These are phyloP conservation scores for Xiphophorus hellerii DNA, from an alignment of 2,113 vertebrate genomes.

Conservation along the genomic window DNA sequence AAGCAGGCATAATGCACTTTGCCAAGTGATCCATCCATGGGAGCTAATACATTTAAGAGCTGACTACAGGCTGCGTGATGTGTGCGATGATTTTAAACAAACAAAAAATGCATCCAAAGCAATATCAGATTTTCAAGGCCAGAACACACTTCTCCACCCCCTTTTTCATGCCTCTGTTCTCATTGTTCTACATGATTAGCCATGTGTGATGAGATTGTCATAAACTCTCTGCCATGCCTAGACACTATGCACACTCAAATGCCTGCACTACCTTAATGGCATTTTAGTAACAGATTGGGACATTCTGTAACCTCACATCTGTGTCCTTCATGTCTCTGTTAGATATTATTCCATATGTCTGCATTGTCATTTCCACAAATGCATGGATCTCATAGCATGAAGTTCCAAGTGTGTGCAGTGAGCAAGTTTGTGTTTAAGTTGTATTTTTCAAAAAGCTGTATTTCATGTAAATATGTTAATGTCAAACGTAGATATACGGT, in stretches of 20 bases:
- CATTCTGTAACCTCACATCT: no score
- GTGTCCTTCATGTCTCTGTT: background rate
- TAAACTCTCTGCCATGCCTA: conserved; percentile 13
- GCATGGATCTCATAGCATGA: background rate
- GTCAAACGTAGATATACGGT: background rate
- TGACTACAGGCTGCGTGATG: conserved; percentile 31
- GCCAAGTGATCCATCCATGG: conserved; percentile 30
- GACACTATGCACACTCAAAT: conserved; percentile 1
- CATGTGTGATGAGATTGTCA: conserved; percentile 58
- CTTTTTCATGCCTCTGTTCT: conserved; percentile 36
- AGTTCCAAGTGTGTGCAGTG: background rate
- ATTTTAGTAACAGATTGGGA: conserved; percentile 1
- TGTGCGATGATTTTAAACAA: conserved; percentile 50
- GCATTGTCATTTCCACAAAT: background rate
- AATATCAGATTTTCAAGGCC: conserved; percentile 45
- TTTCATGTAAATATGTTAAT: background rate
- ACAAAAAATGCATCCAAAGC: conserved; percentile 38
- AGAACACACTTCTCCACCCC: conserved; percentile 48
- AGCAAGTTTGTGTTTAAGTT: background rate
- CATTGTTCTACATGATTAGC: conserved; percentile 65
- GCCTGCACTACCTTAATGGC: background rate
- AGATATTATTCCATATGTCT: background rate
- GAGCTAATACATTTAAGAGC: conserved; percentile 22
- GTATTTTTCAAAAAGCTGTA: background rate
- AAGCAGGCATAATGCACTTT: conserved; percentile 13